Conservation (phyloP, 1,140 invertebrate species). For the Apis dorsata region DNA sequence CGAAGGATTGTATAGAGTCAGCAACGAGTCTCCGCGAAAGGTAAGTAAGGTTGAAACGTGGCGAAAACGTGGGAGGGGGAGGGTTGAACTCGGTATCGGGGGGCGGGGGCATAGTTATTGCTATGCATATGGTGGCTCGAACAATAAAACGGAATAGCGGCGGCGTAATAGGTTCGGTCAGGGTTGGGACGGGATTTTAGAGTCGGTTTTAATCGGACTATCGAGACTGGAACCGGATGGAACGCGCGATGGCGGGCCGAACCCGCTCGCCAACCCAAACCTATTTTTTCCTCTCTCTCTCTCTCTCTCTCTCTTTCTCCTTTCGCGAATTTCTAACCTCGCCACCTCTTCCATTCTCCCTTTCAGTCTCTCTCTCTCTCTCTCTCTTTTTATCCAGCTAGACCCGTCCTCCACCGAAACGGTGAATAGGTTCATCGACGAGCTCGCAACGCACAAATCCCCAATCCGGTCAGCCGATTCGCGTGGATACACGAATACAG, state of each 20-base stretch:
- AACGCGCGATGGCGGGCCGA: slow-evolving; percentile 52
- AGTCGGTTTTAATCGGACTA: slow-evolving; percentile 74
- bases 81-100: slow-evolving; percentile 41
- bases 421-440: neutral
- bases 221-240: slow-evolving; percentile 51
- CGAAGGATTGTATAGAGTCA: slow-evolving; percentile 57
- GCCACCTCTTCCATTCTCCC: slow-evolving; percentile 30
- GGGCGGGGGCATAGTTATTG: slow-evolving; percentile 72
- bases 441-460: slow-evolving; percentile 1
- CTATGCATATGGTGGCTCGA: slow-evolving; percentile 75
- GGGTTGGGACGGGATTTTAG: slow-evolving; percentile 69
- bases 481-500: neutral
- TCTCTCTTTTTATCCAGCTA: neutral
- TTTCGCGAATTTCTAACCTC: slow-evolving; percentile 50
- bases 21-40: slow-evolving; percentile 29
- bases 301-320: too few relatives aligned
- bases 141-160: slow-evolving; percentile 76
- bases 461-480: neutral
- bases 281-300: neutral
- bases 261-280: slow-evolving; percentile 16
- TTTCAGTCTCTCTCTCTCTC: slow-evolving; percentile 9
- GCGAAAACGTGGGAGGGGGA: slow-evolving; percentile 34
- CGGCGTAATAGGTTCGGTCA: slow-evolving; percentile 57
- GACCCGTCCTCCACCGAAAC: neutral
- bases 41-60: slow-evolving; percentile 41